phyloP scores from a whole-genome alignment of 2,888 invertebrate genomes.

The Julus scanicus region DNA sequence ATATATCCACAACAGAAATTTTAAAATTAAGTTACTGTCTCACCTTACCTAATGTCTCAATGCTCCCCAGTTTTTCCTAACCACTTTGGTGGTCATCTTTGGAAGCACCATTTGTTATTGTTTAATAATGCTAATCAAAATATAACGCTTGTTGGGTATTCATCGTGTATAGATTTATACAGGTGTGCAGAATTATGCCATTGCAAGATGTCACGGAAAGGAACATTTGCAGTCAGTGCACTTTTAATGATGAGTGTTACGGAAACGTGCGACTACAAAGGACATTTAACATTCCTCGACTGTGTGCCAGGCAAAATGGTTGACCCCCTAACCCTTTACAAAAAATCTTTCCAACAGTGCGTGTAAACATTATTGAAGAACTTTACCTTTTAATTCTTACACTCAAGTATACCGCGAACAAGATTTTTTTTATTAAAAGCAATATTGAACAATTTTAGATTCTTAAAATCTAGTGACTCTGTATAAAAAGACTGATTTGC shows the following conservation, averaged over 20 bases:
- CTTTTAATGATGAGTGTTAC: slow-evolving; percentile 12
- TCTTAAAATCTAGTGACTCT: too few species aligned
- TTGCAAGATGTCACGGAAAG: not conserved
- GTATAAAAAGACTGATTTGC: too few species aligned
- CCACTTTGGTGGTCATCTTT: not conserved
- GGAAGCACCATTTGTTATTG: not conserved
- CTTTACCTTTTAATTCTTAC: too few species aligned
- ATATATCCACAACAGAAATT: too few species aligned
- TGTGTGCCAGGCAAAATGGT: not conserved
- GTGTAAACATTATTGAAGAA: not conserved
- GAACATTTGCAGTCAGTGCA: slow-evolving; percentile 16
- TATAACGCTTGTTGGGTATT: not conserved
- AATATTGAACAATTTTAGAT: too few species aligned
- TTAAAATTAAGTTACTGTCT: too few species aligned
- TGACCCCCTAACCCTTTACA: slow-evolving; percentile 40
- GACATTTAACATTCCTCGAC: slow-evolving; percentile 31
- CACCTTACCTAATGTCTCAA: too few species aligned
- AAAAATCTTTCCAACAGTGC: not conserved
- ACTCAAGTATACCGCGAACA: too few species aligned
- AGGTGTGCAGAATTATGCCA: not conserved
- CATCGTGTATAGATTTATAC: not conserved
- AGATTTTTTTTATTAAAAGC: too few species aligned
- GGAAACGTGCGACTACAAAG: slow-evolving; percentile 43
- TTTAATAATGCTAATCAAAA: not conserved
- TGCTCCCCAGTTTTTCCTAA: too few species aligned